Evolutionary conservation across 2,113 vertebrate genomes (phyloP).

Genomic region (Butorides virescens): DNA sequence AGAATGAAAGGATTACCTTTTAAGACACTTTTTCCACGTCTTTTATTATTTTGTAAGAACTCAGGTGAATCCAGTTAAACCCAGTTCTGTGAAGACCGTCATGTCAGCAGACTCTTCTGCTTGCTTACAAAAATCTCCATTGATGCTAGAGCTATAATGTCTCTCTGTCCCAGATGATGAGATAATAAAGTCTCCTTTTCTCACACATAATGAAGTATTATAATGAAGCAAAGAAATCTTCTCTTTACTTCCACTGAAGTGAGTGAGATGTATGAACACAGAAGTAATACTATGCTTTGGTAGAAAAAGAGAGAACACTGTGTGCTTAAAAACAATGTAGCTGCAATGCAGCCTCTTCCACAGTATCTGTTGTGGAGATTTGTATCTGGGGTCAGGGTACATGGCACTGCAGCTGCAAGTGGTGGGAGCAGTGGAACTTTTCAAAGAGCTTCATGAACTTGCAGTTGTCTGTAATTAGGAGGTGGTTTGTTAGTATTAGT

Average conservation of each 20-base stretch:
- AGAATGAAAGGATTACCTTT: background rate
- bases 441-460: background rate
- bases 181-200: background rate
- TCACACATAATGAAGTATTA: background rate
- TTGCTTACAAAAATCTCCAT: background rate
- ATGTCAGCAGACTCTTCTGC: background rate
- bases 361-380: background rate
- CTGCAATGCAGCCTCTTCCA: background rate
- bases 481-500: background rate
- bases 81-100: background rate
- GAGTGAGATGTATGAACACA: background rate
- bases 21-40: background rate
- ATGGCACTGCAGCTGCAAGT: background rate
- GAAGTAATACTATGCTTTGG: background rate
- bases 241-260: background rate
- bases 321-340: fast-evolving
- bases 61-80: background rate
- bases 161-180: background rate
- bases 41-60: background rate
- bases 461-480: background rate
- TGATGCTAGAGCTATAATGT: background rate
- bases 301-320: background rate
- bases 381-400: background rate
- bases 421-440: background rate
- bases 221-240: background rate